phyloP scores from a whole-genome alignment of 2,888 invertebrate genomes.

The Drosophila austrosaltans region DNA sequence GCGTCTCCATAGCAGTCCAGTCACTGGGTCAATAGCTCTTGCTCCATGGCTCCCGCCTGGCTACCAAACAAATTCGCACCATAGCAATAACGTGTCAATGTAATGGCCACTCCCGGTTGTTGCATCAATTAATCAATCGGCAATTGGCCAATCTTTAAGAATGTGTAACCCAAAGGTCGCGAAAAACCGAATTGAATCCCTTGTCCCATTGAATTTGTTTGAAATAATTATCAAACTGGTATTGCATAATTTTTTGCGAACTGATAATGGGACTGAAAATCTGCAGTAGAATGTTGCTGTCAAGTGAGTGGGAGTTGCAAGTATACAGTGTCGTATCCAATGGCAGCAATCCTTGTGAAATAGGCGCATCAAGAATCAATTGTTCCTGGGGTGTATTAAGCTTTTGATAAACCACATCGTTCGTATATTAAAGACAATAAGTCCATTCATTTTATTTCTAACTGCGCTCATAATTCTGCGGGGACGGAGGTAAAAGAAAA shows the following conservation, averaged over 20 bases:
- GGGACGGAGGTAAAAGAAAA: background rate
- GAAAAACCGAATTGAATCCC: slow-evolving; percentile 92
- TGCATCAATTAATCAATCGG: slow-evolving; percentile 88
- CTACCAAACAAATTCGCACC: slow-evolving; percentile 90
- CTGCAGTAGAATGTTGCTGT: slow-evolving; percentile 91
- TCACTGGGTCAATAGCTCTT: slow-evolving; percentile 85
- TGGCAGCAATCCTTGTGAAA: slow-evolving; percentile 82
- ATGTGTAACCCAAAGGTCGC: slow-evolving; percentile 94
- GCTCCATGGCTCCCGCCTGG: slow-evolving; percentile 82
- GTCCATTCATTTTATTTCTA: slow-evolving; percentile 84
- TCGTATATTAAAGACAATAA: slow-evolving; percentile 85
- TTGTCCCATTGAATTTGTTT: slow-evolving; percentile 94
- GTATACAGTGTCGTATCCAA: slow-evolving; percentile 1
- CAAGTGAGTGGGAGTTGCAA: slow-evolving; percentile 41
- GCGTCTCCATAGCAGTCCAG: slow-evolving; percentile 86
- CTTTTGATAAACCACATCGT: slow-evolving; percentile 85
- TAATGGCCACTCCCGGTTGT: slow-evolving; percentile 90
- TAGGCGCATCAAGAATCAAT: slow-evolving; percentile 84
- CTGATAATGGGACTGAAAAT: slow-evolving; percentile 95
- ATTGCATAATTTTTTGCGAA: slow-evolving; percentile 95
- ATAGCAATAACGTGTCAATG: slow-evolving; percentile 91
- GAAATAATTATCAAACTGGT: slow-evolving; percentile 95
- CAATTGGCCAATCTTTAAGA: slow-evolving; percentile 90
- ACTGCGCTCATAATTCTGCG: slow-evolving; percentile 30
- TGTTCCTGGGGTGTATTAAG: slow-evolving; percentile 83